A percentile compares a stretch with the other conserved stretches of the same genome.
These are phyloP conservation scores for Noctuana brunneofusca DNA, from an alignment of 2,888 invertebrate species.

Conservation along the genomic window DNA sequence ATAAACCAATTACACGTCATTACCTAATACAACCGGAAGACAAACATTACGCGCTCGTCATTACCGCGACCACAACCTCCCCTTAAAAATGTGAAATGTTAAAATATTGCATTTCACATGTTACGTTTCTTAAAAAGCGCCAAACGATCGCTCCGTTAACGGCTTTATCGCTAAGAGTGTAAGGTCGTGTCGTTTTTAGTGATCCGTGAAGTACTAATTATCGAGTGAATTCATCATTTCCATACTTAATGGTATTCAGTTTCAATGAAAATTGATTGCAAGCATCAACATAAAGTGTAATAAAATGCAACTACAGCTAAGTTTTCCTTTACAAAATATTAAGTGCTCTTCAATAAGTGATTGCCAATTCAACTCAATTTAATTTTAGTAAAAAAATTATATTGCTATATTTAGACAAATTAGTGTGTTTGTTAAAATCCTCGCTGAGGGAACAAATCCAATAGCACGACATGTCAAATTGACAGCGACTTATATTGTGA, in stretches of 20 bases:
- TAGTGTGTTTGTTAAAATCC: too few relatives aligned
- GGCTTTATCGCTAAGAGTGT: conserved; percentile 60
- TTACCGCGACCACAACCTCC: conserved; percentile 70
- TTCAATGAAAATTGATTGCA: conserved; percentile 4
- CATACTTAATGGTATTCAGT: background rate
- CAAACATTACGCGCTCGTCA: conserved; percentile 75
- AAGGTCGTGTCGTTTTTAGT: conserved; percentile 51
- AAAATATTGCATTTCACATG: conserved; percentile 67
- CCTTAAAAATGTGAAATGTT: conserved; percentile 63
- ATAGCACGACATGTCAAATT: too few relatives aligned
- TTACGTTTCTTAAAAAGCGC: conserved; percentile 53
- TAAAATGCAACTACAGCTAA: too few relatives aligned
- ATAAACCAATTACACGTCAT: conserved; percentile 79
- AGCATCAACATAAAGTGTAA: background rate
- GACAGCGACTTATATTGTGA: too few relatives aligned
- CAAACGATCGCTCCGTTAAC: conserved; percentile 54
- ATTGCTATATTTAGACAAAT: too few relatives aligned
- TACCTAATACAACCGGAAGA: conserved; percentile 78
- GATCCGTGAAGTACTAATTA: conserved; percentile 41
- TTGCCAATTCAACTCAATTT: too few relatives aligned
- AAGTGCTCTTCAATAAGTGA: too few relatives aligned
- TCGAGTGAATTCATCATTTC: conserved; percentile 20
- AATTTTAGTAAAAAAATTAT: background rate
- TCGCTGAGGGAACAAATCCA: too few relatives aligned
- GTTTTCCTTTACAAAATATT: too few relatives aligned